These are phyloP conservation scores for Baryphthengus martii DNA, from an alignment of 2,113 vertebrate species.

Conservation along the genomic window DNA sequence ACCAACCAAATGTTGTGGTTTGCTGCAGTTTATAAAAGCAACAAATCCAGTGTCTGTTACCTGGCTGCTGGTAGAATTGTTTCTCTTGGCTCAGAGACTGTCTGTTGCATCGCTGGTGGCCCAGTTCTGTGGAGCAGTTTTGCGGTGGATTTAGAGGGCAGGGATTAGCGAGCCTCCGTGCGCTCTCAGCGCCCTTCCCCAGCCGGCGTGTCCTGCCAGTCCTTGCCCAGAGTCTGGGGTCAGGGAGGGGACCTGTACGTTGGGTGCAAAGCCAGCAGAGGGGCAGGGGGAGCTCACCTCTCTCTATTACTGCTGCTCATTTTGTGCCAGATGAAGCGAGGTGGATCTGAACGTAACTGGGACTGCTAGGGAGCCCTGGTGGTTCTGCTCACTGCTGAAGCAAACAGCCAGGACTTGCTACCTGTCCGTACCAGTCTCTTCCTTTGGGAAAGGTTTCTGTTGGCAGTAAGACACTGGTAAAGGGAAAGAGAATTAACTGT, in stretches of 20 bases:
- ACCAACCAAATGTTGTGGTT: not conserved
- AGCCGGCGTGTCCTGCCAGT: fast-evolving
- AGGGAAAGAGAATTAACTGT: not conserved
- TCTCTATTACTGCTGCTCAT: not conserved
- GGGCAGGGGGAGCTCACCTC: not conserved
- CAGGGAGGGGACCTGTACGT: fast-evolving
- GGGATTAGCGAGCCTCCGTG: fast-evolving
- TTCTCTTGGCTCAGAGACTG: not conserved
- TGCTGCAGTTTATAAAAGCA: not conserved
- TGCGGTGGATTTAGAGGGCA: fast-evolving
- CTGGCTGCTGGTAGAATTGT: not conserved
- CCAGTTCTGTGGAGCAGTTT: not conserved
- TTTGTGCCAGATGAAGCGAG: not conserved
- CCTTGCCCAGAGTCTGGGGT: not conserved
- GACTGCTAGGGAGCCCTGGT: not conserved
- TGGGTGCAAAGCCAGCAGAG: not conserved
- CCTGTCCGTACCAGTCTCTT: too few species aligned
- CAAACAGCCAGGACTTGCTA: not conserved
- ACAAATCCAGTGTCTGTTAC: not conserved
- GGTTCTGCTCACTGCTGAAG: not conserved
- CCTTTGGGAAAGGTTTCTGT: not conserved
- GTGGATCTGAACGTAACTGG: not conserved
- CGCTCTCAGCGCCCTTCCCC: not conserved
- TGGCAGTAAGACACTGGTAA: not conserved
- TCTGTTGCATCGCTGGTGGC: not conserved